These are phyloP conservation scores for Andrena bucephala DNA, from an alignment of 2,888 invertebrate species.

Conservation along the genomic window DNA sequence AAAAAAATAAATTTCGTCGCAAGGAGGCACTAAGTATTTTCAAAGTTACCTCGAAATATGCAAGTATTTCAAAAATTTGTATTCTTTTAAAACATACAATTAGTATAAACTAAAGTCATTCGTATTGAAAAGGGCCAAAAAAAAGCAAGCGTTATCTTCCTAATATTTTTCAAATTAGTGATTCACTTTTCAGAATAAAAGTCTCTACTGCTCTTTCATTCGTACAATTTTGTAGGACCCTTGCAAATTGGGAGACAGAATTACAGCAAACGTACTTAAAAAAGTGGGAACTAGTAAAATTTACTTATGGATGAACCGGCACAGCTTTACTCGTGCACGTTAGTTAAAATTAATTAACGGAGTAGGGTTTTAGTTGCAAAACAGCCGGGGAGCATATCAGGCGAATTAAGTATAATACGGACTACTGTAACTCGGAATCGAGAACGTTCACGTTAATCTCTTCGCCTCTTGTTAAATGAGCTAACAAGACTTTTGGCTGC, in stretches of 20 bases:
- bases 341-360: conserved; percentile 1
- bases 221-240: neutral
- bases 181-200: neutral
- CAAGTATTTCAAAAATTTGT: no score
- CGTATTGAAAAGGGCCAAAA: no score
- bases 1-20: neutral
- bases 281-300: neutral
- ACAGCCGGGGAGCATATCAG: neutral
- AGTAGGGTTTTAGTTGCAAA: neutral
- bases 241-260: neutral
- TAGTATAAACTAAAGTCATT: no score
- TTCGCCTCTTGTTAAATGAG: conserved; percentile 9
- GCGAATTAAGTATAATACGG: neutral
- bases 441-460: conserved; percentile 24
- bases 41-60: no score
- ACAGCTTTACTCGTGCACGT: neutral
- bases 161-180: no score
- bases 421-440: neutral
- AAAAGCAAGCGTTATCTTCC: no score
- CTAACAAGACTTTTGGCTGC: conserved; percentile 20
- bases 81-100: no score
- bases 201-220: neutral
- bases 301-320: neutral
- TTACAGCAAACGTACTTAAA: neutral
- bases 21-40: no score